phyloP scores from a whole-genome alignment of 2,888 invertebrate genomes.

The Drosophila peninsularis region DNA sequence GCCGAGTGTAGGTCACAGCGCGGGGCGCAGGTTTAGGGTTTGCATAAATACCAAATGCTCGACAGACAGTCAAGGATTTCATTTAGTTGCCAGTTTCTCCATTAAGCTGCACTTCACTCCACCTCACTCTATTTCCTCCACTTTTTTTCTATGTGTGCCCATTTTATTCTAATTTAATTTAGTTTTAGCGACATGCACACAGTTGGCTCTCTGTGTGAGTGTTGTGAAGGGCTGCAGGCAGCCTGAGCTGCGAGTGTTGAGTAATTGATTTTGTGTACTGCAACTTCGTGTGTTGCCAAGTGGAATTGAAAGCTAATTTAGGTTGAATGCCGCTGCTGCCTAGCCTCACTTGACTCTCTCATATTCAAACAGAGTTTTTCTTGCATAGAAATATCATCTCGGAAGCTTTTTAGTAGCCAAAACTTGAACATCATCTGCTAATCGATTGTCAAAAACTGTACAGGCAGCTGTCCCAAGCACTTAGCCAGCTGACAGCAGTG shows the following conservation, averaged over 20 bases:
- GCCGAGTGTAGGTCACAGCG: slow-evolving; percentile 50
- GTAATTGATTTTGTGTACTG: slow-evolving; percentile 41
- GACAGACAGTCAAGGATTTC: slow-evolving; percentile 58
- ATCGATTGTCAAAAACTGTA: slow-evolving; percentile 27
- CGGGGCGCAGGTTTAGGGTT: background rate
- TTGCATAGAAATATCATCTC: background rate
- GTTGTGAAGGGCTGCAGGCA: slow-evolving; percentile 16
- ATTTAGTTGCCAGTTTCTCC: slow-evolving; percentile 52
- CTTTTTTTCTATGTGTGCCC: slow-evolving; percentile 7
- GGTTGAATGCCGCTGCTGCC: slow-evolving; percentile 1
- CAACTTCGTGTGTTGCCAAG: slow-evolving; percentile 18
- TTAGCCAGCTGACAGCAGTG: slow-evolving; percentile 30
- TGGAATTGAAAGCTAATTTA: slow-evolving; percentile 26
- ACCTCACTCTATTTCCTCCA: slow-evolving; percentile 22
- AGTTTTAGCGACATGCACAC: slow-evolving; percentile 41
- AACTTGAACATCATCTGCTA: slow-evolving; percentile 33
- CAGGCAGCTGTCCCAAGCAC: slow-evolving; percentile 29
- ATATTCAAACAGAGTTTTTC: background rate
- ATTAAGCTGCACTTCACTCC: slow-evolving; percentile 54
- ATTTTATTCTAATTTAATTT: slow-evolving; percentile 66
- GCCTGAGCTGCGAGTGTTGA: slow-evolving; percentile 25
- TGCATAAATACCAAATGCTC: slow-evolving; percentile 40
- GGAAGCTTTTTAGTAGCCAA: background rate
- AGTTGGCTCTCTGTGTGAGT: slow-evolving; percentile 11
- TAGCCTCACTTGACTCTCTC: background rate